These are phyloP conservation scores for Frieseomelitta varia DNA, from an alignment of 1,140 invertebrate species.

Conservation along the genomic window DNA sequence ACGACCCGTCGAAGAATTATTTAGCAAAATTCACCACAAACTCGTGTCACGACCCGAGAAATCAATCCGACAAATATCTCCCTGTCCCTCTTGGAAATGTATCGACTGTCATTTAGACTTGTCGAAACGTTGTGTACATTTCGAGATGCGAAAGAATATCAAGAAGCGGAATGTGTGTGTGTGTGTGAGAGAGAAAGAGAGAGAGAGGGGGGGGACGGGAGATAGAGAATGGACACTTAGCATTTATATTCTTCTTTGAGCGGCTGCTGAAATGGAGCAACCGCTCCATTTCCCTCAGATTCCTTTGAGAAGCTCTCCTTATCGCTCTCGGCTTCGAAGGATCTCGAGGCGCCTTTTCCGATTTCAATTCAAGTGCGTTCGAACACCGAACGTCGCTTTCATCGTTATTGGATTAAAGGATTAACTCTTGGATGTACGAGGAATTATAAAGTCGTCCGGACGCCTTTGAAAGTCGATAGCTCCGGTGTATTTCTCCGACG, in stretches of 20 bases:
- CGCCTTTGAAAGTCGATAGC: slow-evolving; percentile 6
- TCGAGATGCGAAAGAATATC: neutral
- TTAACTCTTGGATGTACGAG: slow-evolving; percentile 36
- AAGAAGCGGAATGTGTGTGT: neutral
- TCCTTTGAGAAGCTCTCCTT: slow-evolving; percentile 45
- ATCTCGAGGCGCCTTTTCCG: slow-evolving; percentile 34
- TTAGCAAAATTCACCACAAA: neutral
- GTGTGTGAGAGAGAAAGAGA: neutral
- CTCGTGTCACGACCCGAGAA: neutral
- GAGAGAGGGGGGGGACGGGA: neutral
- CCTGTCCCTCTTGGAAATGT: neutral
- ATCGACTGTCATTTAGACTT: neutral
- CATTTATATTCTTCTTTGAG: slow-evolving; percentile 49
- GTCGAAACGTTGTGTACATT: neutral
- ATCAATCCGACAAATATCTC: neutral
- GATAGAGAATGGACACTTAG: slow-evolving; percentile 35
- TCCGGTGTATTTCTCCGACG: neutral
- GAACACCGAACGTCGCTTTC: slow-evolving; percentile 49
- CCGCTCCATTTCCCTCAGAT: slow-evolving; percentile 7
- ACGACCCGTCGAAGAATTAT: neutral
- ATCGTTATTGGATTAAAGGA: slow-evolving; percentile 51
- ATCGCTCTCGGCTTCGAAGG: slow-evolving; percentile 16
- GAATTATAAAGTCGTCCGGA: slow-evolving; percentile 40
- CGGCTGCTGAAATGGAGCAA: slow-evolving; percentile 34
- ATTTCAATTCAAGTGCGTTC: slow-evolving; percentile 54